phyloP scores from a whole-genome alignment of 2,113 vertebrate species.

The Egretta garzetta region DNA sequence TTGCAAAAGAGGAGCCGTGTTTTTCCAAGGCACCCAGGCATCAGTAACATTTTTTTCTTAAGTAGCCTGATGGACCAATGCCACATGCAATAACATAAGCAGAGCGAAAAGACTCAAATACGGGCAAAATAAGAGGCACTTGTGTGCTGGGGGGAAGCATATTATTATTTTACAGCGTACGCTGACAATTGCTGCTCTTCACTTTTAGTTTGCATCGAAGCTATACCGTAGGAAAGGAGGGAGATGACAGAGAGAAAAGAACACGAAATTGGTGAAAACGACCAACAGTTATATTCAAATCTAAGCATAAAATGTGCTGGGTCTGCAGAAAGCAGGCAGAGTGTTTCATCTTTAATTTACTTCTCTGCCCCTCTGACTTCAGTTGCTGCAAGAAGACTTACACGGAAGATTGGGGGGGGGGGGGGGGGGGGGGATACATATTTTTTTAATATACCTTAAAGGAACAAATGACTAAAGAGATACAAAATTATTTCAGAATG shows the following conservation, averaged over 20 bases:
- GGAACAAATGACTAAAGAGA: constrained; percentile 7
- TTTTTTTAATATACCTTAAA: constrained; percentile 23
- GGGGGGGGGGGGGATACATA: neutral
- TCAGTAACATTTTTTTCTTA: neutral
- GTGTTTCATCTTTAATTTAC: constrained; percentile 38
- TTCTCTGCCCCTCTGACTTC: constrained; percentile 14
- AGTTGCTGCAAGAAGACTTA: neutral
- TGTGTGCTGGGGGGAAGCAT: neutral
- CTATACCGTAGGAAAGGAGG: neutral
- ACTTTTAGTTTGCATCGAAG: constrained; percentile 25
- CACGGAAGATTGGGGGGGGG: neutral
- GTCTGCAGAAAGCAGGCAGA: neutral
- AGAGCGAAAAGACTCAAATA: constrained; percentile 1
- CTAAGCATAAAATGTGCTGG: constrained; percentile 25
- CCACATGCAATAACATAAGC: constrained; percentile 22
- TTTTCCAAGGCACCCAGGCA: neutral
- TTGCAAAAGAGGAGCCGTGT: neutral
- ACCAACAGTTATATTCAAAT: constrained; percentile 4
- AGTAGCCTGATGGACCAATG: constrained; percentile 2
- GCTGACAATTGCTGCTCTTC: constrained; percentile 17
- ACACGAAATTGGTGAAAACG: neutral
- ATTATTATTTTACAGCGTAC: constrained; percentile 18
- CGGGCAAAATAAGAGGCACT: constrained; percentile 32
- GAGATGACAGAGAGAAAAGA: constrained; percentile 14
- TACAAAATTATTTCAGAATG: constrained; percentile 21